Conservation (phyloP, 2,113 vertebrate species). For the Dasyprocta punctata region DNA sequence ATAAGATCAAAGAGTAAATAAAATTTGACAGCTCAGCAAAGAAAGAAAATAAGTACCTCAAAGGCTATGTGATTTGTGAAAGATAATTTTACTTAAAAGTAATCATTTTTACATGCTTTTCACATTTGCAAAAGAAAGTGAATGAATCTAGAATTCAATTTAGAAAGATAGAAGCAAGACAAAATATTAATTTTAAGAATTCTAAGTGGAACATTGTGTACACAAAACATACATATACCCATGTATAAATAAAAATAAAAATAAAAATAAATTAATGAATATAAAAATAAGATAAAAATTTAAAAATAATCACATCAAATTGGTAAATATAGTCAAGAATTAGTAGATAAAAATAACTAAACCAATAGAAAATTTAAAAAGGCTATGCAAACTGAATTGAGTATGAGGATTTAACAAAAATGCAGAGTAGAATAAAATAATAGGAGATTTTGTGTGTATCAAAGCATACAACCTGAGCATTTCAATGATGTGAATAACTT, state of each 20-base stretch:
- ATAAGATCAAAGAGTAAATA: background rate
- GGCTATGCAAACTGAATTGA: background rate
- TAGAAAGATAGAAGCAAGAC: background rate
- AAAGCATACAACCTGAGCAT: background rate
- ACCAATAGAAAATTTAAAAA: background rate
- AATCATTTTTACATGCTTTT: background rate
- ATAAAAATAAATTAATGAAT: background rate
- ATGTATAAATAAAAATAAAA: background rate
- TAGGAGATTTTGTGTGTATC: background rate
- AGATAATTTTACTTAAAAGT: background rate
- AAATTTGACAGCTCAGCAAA: background rate
- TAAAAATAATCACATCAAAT: background rate
- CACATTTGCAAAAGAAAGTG: background rate
- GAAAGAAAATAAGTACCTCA: background rate
- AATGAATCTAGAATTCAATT: constrained; percentile 8
- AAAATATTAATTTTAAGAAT: constrained; percentile 4
- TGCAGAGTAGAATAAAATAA: constrained; percentile 3
- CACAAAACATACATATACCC: background rate
- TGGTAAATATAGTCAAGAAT: background rate
- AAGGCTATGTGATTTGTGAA: background rate
- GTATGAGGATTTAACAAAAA: background rate
- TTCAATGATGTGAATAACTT: constrained; percentile 19
- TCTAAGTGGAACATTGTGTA: background rate
- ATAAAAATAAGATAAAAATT: background rate
- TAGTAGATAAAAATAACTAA: background rate